Percentiles rank a stretch among this genome's conserved stretches.
Evolutionary conservation across 1,140 invertebrate genomes (phyloP).

Genomic region (Dolichoris vasculosae): DNA sequence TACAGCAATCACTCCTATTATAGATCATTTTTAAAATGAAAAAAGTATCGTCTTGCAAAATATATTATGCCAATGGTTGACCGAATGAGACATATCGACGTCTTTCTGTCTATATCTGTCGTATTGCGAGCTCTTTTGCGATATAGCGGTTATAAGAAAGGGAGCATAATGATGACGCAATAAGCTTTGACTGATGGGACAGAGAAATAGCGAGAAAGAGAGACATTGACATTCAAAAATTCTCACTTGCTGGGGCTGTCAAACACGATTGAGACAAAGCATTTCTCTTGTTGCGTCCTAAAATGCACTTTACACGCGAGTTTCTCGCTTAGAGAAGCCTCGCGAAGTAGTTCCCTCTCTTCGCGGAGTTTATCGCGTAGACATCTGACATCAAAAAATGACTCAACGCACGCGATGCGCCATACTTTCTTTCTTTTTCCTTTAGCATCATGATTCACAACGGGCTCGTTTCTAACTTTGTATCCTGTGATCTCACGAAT

Average conservation of each 20-base stretch:
- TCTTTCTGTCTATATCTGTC: background rate
- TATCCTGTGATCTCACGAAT: too few relatives aligned
- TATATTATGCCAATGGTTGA: background rate
- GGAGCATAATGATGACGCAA: background rate
- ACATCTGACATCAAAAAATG: constrained; percentile 26
- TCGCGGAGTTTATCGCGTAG: constrained; percentile 6
- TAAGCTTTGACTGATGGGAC: background rate
- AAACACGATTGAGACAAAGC: background rate
- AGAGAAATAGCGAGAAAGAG: constrained; percentile 46
- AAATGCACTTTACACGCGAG: constrained; percentile 57
- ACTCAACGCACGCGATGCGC: background rate
- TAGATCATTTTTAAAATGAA: background rate
- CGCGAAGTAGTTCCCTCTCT: background rate
- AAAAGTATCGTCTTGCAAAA: background rate
- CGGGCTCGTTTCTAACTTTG: background rate
- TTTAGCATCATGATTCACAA: background rate
- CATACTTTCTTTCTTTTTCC: background rate
- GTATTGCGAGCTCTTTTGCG: background rate
- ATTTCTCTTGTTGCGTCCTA: constrained; percentile 56
- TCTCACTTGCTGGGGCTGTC: constrained; percentile 50
- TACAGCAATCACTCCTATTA: background rate
- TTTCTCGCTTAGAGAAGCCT: constrained; percentile 39
- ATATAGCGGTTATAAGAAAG: background rate
- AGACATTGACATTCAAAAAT: constrained; percentile 73
- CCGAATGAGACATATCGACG: constrained; percentile 6